A percentile compares a stretch with the other conserved stretches of the same genome.
Evolutionary conservation across 30 jellyfish, hydroid and myxozoan genomes (phyloP).

Genomic region (Aurelia sp.): DNA sequence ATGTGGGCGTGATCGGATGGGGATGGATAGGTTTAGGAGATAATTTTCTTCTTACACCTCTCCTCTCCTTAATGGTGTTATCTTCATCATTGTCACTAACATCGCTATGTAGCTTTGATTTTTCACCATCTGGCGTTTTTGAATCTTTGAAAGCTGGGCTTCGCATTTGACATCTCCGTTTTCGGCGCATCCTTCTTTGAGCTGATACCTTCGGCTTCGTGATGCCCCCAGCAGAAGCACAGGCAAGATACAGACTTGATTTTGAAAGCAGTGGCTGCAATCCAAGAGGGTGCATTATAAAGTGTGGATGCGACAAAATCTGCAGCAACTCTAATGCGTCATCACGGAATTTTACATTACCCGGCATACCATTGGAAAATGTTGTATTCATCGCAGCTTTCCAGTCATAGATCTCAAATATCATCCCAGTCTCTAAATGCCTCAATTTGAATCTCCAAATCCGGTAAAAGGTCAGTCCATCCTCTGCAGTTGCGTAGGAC

Average conservation of each 20-base stretch:
- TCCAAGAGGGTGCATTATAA: constrained; percentile 99
- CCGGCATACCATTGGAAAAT: constrained; percentile 91
- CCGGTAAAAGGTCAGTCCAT: constrained; percentile 96
- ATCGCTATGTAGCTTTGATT: constrained; percentile 19
- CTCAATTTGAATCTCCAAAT: constrained; percentile 95
- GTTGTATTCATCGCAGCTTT: constrained; percentile 98
- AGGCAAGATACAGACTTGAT: constrained; percentile 41
- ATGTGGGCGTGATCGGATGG: constrained; percentile 19
- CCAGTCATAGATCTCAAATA: constrained; percentile 99
- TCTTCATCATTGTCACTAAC: constrained; percentile 60
- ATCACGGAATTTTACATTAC: constrained; percentile 36
- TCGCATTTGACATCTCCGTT: constrained; percentile 1
- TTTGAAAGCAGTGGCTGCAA: constrained; percentile 54
- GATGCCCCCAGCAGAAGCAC: constrained; percentile 96
- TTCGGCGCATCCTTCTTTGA: constrained; percentile 20
- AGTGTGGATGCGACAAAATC: constrained; percentile 90
- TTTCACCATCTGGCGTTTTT: constrained; percentile 7
- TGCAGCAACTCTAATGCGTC: constrained; percentile 93
- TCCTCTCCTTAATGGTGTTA: constrained; percentile 4
- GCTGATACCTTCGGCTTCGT: constrained; percentile 2
- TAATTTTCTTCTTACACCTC: constrained; percentile 19
- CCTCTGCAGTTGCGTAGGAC: constrained; percentile 88
- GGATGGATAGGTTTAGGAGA: constrained; percentile 41
- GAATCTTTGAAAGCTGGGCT: constrained; percentile 27
- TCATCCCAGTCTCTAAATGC: constrained; percentile 89